Percentiles rank a stretch among this genome's conserved stretches.
These are phyloP conservation scores for Monodelphis domestica DNA, from an alignment of 2,797 vertebrate genomes.

Conservation along the genomic window DNA sequence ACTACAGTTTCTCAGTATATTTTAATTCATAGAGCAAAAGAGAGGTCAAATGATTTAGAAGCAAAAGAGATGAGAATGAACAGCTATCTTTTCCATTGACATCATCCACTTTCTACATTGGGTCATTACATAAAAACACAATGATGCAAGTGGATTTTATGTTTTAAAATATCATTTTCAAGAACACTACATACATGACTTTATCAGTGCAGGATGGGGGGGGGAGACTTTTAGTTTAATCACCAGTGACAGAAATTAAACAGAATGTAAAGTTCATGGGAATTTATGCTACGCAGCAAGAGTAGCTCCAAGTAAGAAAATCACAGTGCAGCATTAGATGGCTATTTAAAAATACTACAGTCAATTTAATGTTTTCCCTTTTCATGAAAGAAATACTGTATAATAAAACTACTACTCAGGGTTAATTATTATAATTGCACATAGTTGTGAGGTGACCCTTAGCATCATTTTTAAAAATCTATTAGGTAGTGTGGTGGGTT, in stretches of 20 bases:
- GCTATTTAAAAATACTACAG: slow-evolving; percentile 13
- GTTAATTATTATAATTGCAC: slow-evolving; percentile 25
- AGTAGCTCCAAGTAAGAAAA: slow-evolving; percentile 25
- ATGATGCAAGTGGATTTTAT: slow-evolving; percentile 33
- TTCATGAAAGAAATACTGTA: slow-evolving; percentile 33
- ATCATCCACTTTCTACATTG: slow-evolving; percentile 34
- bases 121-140: slow-evolving; percentile 29
- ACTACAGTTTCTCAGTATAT: background rate
- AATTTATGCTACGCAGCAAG: slow-evolving; percentile 10
- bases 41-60: slow-evolving; percentile 25
- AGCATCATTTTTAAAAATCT: background rate
- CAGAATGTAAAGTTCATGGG: slow-evolving; percentile 43
- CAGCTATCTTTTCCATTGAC: slow-evolving; percentile 22
- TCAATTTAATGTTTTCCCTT: slow-evolving; percentile 25
- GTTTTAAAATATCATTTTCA: slow-evolving; percentile 57
- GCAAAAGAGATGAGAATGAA: slow-evolving; percentile 34
- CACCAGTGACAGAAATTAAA: slow-evolving; percentile 30
- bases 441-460: slow-evolving; percentile 12
- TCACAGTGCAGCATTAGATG: background rate
- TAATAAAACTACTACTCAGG: slow-evolving; percentile 24
- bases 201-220: slow-evolving; percentile 22
- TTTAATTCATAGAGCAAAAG: slow-evolving; percentile 56
- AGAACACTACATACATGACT: slow-evolving; percentile 31
- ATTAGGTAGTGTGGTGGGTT: slow-evolving; percentile 16
- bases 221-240: slow-evolving; percentile 18